Evolutionary conservation across 2,113 vertebrate species (phyloP).

Genomic region (Sporophila hypoxantha): DNA sequence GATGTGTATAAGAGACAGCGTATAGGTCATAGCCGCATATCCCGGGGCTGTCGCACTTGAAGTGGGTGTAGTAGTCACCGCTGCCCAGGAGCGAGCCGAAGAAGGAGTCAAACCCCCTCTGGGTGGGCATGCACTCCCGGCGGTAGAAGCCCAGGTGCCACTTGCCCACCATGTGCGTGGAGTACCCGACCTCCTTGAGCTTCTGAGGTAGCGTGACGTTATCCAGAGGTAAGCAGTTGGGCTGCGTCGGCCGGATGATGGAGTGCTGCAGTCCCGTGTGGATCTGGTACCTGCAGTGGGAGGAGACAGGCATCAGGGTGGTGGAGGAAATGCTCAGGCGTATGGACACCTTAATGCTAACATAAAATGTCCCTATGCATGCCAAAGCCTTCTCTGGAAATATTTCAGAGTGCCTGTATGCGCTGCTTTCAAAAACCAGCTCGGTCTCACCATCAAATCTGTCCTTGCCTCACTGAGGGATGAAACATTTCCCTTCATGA

Average conservation of each 20-base stretch:
- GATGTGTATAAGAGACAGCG: too few species aligned
- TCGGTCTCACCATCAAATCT: background rate
- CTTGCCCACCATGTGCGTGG: conserved; percentile 97
- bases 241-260: conserved; percentile 89
- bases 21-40: conserved; percentile 93
- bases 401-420: background rate
- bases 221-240: conserved; percentile 92
- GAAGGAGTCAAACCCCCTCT: conserved; percentile 92
- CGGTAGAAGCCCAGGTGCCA: conserved; percentile 97
- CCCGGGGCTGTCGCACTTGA: conserved; percentile 90
- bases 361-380: background rate
- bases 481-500: background rate
- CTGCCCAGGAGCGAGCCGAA: conserved; percentile 93
- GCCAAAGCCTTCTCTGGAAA: background rate
- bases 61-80: conserved; percentile 94
- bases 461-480: background rate
- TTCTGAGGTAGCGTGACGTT: conserved; percentile 92
- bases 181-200: conserved; percentile 87
- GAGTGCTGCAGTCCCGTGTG: conserved; percentile 97
- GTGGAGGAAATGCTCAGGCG: background rate
- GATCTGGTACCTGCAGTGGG: conserved; percentile 87
- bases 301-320: background rate
- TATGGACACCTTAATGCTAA: background rate
- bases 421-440: background rate
- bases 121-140: conserved; percentile 90